Evolutionary conservation across 2,888 invertebrate genomes (phyloP).

Genomic region (Hermaeophaga mercurialis): DNA sequence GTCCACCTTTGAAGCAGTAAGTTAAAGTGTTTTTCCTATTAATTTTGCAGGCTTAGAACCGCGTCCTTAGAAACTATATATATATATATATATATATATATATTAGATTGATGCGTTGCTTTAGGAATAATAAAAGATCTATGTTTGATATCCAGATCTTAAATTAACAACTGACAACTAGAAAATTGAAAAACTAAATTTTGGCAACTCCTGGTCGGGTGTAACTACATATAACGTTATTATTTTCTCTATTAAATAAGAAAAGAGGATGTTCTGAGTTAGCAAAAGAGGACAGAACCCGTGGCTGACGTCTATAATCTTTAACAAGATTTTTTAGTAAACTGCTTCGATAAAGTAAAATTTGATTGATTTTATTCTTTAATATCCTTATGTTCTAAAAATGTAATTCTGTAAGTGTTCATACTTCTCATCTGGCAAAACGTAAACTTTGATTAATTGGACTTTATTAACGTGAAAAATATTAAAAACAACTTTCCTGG

Average conservation of each 20-base stretch:
- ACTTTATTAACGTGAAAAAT: conserved; percentile 88
- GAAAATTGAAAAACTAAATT: too few species aligned
- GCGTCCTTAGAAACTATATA: too few species aligned
- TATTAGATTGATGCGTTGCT: too few species aligned
- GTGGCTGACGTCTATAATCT: too few species aligned
- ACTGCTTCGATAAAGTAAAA: conserved; percentile 76
- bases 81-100: too few species aligned
- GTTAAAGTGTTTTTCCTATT: too few species aligned
- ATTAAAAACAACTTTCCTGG: conserved; percentile 74
- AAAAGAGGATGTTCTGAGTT: conserved; percentile 73
- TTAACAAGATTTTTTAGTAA: conserved; percentile 68
- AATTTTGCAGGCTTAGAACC: too few species aligned
- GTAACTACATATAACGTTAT: conserved; percentile 75
- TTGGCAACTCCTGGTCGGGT: conserved; percentile 73
- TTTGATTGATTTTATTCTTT: conserved; percentile 80
- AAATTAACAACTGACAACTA: too few species aligned
- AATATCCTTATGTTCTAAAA: conserved; percentile 85
- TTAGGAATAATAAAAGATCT: too few species aligned
- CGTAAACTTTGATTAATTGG: conserved; percentile 74
- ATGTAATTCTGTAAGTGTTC: conserved; percentile 78
- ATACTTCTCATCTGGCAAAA: conserved; percentile 79
- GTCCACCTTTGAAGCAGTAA: too few species aligned
- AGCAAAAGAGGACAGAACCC: too few species aligned
- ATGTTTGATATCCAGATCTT: too few species aligned
- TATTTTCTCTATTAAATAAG: conserved; percentile 83